These are phyloP conservation scores for Coryphaenoides rupestris DNA, from an alignment of 2,113 vertebrate genomes.

Conservation along the genomic window DNA sequence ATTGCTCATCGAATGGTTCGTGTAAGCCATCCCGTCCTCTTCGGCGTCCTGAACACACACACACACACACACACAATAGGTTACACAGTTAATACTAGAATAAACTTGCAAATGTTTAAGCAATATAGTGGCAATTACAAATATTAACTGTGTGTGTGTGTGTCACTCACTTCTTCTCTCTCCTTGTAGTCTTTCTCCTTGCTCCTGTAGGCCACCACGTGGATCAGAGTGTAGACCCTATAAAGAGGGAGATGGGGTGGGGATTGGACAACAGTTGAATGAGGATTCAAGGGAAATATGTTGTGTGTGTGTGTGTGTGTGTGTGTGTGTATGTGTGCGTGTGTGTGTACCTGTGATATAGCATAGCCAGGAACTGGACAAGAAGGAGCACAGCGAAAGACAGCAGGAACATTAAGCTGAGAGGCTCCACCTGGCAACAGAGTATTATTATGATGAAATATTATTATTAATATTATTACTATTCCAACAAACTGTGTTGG, in stretches of 20 bases:
- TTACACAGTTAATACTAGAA: background rate
- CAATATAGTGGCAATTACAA: background rate
- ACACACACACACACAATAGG: background rate
- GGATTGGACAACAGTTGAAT: background rate
- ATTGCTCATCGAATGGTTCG: constrained; percentile 34
- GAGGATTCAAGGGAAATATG: no score
- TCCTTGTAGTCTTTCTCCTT: constrained; percentile 70
- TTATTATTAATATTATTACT: background rate
- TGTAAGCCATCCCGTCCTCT: constrained; percentile 25
- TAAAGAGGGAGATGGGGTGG: background rate
- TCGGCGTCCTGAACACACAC: constrained; percentile 41
- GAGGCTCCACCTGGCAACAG: constrained; percentile 67
- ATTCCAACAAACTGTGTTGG: no score
- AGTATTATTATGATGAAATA: constrained; percentile 1
- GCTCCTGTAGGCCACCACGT: constrained; percentile 73
- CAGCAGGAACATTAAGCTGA: constrained; percentile 78
- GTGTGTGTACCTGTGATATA: constrained; percentile 74
- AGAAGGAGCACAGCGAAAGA: constrained; percentile 71
- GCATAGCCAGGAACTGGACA: constrained; percentile 76
- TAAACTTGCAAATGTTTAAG: background rate
- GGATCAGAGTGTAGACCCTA: constrained; percentile 78
- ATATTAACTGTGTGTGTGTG: background rate
- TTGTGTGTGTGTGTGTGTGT: no score
- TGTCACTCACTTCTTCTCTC: constrained; percentile 47
- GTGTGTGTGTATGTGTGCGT: constrained; percentile 1